Base-by-base conservation (phyloP, 2,113 vertebrate species). In the Entomyzon cyanotis region DNA sequence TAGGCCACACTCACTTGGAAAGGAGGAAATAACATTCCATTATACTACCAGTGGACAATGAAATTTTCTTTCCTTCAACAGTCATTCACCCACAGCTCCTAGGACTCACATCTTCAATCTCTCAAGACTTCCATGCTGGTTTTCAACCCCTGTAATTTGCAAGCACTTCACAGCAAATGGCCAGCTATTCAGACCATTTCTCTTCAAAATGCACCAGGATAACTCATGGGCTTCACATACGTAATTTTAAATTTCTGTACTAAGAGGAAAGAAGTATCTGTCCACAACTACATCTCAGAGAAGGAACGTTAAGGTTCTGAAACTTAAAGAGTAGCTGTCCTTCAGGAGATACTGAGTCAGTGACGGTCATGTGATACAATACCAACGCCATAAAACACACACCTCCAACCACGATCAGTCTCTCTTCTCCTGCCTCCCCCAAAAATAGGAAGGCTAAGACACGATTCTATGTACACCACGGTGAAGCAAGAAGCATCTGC, bases 381-480 rank as follows among this genome's bases (percentile, higher is more conserved):
- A 55, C 19, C 16, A 42, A 25, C 7, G 2, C 13, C 4, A 24
- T 8, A 44, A 42, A 64, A 4, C 23, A 42, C 30, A 31, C 2
- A 10, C 1, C 21, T 41, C 35, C 5, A 56, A 31, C 12, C 70
- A 44, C 27, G 12, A 56, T 5, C 9, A 27, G 23, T 27, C 17
- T 15, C 17, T 9, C 17, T 56, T 56, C 24, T 11, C 9, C 24
- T 27, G 17, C 9, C 10, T 73, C 17, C 23, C 7, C 9, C 9
- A 11, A 7, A 33, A 73, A 56, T 5, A 10, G 30, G 16, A 39
- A 31, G 50, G 7, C 15, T 33, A 33, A 24, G 28, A 31, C 15
- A 2, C 2, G 0, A 25, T 27, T 4, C 12, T 17, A n/a, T 1
- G 7, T 3, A 7, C 37, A 20, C 5, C 12, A 33, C 2, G 5